These are phyloP conservation scores for Periplaneta americana DNA, from an alignment of 1,140 invertebrate genomes.

Conservation along the genomic window DNA sequence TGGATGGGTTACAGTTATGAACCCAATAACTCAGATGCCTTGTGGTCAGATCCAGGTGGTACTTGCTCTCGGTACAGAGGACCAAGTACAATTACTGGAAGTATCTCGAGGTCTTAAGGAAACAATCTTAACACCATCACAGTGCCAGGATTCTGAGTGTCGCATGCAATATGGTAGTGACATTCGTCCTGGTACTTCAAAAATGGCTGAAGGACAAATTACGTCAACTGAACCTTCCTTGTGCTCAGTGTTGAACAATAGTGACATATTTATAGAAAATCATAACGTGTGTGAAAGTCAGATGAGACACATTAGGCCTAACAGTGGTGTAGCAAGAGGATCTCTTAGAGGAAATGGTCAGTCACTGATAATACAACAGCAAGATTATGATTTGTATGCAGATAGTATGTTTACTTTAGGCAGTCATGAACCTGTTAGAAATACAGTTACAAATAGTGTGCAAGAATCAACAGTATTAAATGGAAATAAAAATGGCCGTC, in stretches of 20 bases:
- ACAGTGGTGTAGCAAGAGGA: too few species aligned
- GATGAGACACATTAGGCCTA: not conserved
- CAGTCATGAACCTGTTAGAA: too few species aligned
- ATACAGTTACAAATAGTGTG: too few species aligned
- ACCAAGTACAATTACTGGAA: conserved; percentile 50
- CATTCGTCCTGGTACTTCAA: not conserved
- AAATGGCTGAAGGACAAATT: not conserved
- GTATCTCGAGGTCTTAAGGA: conserved; percentile 23
- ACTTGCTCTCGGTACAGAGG: conserved; percentile 50
- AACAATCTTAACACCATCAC: not conserved
- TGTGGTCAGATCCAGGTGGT: conserved; percentile 48
- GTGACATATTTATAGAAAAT: not conserved
- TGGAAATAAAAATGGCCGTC: too few species aligned
- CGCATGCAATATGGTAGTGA: not conserved
- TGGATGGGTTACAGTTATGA: conserved; percentile 46
- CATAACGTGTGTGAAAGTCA: not conserved
- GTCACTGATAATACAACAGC: too few species aligned
- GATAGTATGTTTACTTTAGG: too few species aligned
- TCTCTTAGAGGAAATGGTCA: too few species aligned
- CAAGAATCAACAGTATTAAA: too few species aligned
- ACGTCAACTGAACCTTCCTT: not conserved
- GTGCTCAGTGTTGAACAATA: not conserved
- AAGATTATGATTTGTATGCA: too few species aligned
- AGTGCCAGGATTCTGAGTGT: not conserved
- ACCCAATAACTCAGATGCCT: conserved; percentile 36